These are phyloP conservation scores for Rhabditophanes sp. DNA, from an alignment of 2,888 invertebrate genomes.

Conservation along the genomic window DNA sequence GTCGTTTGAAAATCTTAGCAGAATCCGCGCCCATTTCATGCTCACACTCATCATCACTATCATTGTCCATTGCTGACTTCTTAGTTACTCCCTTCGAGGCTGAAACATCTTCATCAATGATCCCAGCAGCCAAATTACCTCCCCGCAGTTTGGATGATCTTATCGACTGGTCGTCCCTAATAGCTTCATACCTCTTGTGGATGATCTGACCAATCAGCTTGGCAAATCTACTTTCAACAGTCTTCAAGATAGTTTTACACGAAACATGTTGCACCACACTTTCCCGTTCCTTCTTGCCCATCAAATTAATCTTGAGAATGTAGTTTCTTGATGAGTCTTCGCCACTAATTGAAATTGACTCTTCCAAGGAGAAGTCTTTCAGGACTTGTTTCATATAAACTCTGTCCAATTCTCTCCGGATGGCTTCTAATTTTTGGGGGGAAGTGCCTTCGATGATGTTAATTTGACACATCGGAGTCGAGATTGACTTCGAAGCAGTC, in stretches of 20 bases:
- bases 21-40: too few species aligned
- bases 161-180: too few species aligned
- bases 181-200: too few species aligned
- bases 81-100: too few species aligned
- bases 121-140: too few species aligned
- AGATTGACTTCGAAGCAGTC: slow-evolving; percentile 74
- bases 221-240: slow-evolving; percentile 53
- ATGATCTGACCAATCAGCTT: slow-evolving; percentile 6
- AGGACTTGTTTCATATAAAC: slow-evolving; percentile 59
- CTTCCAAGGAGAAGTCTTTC: slow-evolving; percentile 25
- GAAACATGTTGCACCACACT: slow-evolving; percentile 56
- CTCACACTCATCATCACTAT: too few species aligned
- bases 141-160: too few species aligned
- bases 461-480: slow-evolving; percentile 68
- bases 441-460: slow-evolving; percentile 8
- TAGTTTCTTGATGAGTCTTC: slow-evolving; percentile 23
- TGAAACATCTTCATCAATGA: too few species aligned
- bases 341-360: slow-evolving; percentile 12
- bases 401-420: slow-evolving; percentile 56
- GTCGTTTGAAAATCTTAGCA: too few species aligned
- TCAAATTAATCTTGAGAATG: slow-evolving; percentile 32
- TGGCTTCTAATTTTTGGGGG: slow-evolving; percentile 24
- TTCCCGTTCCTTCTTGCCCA: slow-evolving; percentile 61
- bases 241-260: slow-evolving; percentile 43
- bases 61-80: too few species aligned